Conservation (phyloP, 1,140 invertebrate species). For the Bombus pascuorum region DNA sequence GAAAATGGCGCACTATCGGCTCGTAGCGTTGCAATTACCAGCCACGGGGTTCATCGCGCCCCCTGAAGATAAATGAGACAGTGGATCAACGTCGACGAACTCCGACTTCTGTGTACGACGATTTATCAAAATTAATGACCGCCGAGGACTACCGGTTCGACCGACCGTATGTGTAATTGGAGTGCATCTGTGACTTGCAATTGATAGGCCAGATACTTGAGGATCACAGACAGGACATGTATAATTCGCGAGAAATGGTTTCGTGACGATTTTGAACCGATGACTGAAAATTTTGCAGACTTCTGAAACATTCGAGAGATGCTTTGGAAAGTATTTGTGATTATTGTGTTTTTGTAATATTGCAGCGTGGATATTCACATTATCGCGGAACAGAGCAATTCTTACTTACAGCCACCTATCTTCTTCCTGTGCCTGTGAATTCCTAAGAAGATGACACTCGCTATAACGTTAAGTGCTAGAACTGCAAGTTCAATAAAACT, state of each 20-base stretch:
- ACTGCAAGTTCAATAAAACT: too few relatives aligned
- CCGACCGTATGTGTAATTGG: conserved; percentile 32
- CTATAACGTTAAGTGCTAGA: too few relatives aligned
- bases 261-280: not conserved
- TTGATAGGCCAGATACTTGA: conserved; percentile 22
- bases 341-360: not conserved
- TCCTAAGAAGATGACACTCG: too few relatives aligned
- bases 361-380: too few relatives aligned
- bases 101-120: conserved; percentile 45
- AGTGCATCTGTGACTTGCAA: conserved; percentile 37
- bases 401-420: too few relatives aligned
- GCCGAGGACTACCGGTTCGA: conserved; percentile 21
- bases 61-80: conserved; percentile 53
- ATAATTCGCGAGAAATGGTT: not conserved
- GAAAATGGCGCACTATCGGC: conserved; percentile 45
- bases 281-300: not conserved
- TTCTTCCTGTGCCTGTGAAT: too few relatives aligned
- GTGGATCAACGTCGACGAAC: conserved; percentile 54
- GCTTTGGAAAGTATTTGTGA: not conserved
- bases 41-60: conserved; percentile 40
- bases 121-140: conserved; percentile 54
- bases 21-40: conserved; percentile 44
- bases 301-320: not conserved
- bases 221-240: not conserved
- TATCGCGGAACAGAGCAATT: too few relatives aligned